Evolutionary conservation across 30 jellyfish, hydroid and myxozoan species (phyloP), one percentile per base, ranked within the genome.

Genomic region (Cassiopea xamachana): DNA sequence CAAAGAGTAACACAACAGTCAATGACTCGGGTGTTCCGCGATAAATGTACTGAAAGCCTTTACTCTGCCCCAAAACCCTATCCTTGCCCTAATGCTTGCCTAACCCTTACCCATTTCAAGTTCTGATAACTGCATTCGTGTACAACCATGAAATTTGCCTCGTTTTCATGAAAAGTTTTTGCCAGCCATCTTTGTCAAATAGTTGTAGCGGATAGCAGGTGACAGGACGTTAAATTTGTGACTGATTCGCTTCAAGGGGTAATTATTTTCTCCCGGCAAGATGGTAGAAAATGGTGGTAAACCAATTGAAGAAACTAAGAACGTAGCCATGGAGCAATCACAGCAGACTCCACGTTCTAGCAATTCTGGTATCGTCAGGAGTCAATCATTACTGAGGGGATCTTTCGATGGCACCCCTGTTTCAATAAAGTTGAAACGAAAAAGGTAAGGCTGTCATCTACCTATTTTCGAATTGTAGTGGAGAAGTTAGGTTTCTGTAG

Each of bases 401-500:
- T 50, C 78, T 16, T 55, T 59, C 14, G 88, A 80, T 80, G 88
- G 88, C 60, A 80, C 88, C 60, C 88, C 88, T 12, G 78, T 46
- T 80, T 55, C 88, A 55, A 80, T 44, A 7, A 80, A 80, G 60
- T 43, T 80, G 59, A 80, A 80, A 59, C n/a, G 88, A 55, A 80
- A 80, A 60, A 60, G 88, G 88, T 80, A 78, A 4, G 73, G 62
- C 51, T 45, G 1, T 67, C 12, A 12, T 12, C 62, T 7, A 67
- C 2, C 73, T 78, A n/a, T 46, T 78, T 2, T 2, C 19, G 47
- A 0, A 77, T 7, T 44, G 43, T 68, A 0, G 15, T 43, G 60
- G 16, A 47, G 8, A 1, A 51, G 8, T 51, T 51, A 2, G 8
- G 8, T 51, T n/a, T n/a, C n/a, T n/a, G n/a, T n/a, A n/a, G n/a